Evolutionary conservation across 2,113 vertebrate species (phyloP), one percentile per base, ranked within the genome.

Genomic region (Sinocyclocheilus grahami): DNA sequence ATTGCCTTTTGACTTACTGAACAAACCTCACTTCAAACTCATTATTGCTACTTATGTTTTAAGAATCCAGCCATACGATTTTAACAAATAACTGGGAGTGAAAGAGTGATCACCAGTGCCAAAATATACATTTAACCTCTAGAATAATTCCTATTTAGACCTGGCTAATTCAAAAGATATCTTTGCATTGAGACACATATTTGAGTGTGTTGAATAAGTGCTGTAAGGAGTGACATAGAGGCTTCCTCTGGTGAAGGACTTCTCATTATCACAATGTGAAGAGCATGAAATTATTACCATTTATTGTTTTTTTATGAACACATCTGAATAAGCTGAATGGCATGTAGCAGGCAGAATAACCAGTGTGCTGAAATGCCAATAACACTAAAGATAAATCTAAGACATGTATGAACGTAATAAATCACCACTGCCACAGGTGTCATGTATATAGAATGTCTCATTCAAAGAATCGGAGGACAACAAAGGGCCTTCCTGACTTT

Each of bases 111-210:
- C 76, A 67, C 16, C 53, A 80, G 78, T 75, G 46, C 37, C 51
- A 86, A 80, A 65, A 30, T 90, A 87, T 55, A 71, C 48, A 63
- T 89, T 55, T 27, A 87, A 5, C 1, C 18, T 58, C 55, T 0
- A 58, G 18, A 58, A 58, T 20, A 58, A 58, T 92, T 88, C 85
- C 93, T 93, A 93, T 92, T 92, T 92, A 94, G 93, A 91, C 91
- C 91, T 94, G 92, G 93, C 86, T 33, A 84, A 76, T 33, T 33
- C 76, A 84, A 86, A 80, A 82, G 71, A 62, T 72, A 30, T 63
- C 30, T 77, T 46, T 86, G 62, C 85, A 88, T 90, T 4, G 65
- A 33, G 14, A 69, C 86, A 87, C 24, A 60, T 77, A 18, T 76
- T 39, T 62, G 20, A 30, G 8, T 60, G 53, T n/a, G 16, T 72